Evolutionary conservation across 1,140 invertebrate species (phyloP).

Genomic region (Nylanderia fulva): DNA sequence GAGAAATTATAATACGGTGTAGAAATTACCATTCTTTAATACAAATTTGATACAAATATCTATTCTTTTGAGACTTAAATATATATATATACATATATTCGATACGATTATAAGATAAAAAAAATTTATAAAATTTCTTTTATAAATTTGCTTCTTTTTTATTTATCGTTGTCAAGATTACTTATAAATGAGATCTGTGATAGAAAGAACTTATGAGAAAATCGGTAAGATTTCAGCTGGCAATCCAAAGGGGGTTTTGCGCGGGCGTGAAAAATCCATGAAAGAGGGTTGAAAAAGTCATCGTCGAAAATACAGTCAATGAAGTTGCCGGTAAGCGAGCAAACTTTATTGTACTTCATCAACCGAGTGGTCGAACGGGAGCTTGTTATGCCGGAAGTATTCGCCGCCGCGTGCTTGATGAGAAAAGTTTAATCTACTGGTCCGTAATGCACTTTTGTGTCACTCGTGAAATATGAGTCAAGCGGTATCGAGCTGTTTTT

Average conservation of each 20-base stretch:
- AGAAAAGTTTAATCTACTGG: slow-evolving; percentile 75
- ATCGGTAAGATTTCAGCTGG: slow-evolving; percentile 50
- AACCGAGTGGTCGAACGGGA: slow-evolving; percentile 56
- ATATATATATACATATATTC: no score
- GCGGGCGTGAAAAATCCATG: slow-evolving; percentile 2
- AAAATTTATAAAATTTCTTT: not conserved
- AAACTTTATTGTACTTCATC: slow-evolving; percentile 72
- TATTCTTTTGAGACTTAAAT: no score
- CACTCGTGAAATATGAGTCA: slow-evolving; percentile 69
- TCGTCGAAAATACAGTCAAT: slow-evolving; percentile 31
- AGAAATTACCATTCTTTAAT: not conserved
- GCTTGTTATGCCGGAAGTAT: slow-evolving; percentile 58
- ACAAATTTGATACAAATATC: no score
- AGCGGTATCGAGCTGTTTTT: slow-evolving; percentile 29
- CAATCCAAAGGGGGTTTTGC: not conserved
- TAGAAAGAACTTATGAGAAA: slow-evolving; percentile 20
- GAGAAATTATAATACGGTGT: not conserved
- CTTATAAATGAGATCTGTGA: slow-evolving; percentile 63
- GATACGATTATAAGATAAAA: not conserved
- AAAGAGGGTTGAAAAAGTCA: slow-evolving; percentile 48
- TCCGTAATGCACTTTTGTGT: slow-evolving; percentile 67
- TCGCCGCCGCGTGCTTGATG: slow-evolving; percentile 62
- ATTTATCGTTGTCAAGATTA: slow-evolving; percentile 29
- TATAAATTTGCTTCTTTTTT: slow-evolving; percentile 15
- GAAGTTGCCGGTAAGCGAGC: slow-evolving; percentile 67